These are phyloP conservation scores for Phalacrocorax brasilianus DNA, from an alignment of 2,113 vertebrate genomes.

Conservation along the genomic window DNA sequence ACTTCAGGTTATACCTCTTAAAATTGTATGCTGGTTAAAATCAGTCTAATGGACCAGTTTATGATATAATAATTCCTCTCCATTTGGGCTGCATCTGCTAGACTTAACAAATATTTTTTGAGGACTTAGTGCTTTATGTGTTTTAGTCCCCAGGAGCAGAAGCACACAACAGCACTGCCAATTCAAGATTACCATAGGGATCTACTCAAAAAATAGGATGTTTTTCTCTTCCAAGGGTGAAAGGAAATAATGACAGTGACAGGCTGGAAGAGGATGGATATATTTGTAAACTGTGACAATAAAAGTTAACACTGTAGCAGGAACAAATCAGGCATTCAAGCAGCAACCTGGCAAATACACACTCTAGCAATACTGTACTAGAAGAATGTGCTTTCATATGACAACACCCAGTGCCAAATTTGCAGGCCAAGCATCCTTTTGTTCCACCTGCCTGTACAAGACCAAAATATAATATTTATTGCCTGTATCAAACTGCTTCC, in stretches of 20 bases:
- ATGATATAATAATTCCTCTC: conserved; percentile 37
- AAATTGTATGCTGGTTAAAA: background rate
- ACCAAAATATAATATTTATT: background rate
- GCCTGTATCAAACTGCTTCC: background rate
- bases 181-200: background rate
- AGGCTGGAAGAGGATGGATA: conserved; percentile 41
- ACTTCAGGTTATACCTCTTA: background rate
- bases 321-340: conserved; percentile 52
- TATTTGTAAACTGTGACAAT: conserved; percentile 66
- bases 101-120: conserved; percentile 22
- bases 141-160: background rate
- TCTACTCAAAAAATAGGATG: conserved; percentile 20
- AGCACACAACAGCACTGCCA: background rate
- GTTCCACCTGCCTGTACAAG: background rate
- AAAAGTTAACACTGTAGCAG: conserved; percentile 53
- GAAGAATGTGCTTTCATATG: conserved; percentile 8
- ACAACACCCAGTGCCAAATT: background rate
- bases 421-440: conserved; percentile 7
- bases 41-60: conserved; percentile 13
- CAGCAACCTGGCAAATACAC: conserved; percentile 44
- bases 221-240: conserved; percentile 24
- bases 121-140: background rate
- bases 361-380: background rate
- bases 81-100: conserved; percentile 36
- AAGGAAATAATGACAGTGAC: conserved; percentile 46